These are phyloP conservation scores for Amphiduros pacificus DNA, from an alignment of 2,888 invertebrate species.

Conservation along the genomic window DNA sequence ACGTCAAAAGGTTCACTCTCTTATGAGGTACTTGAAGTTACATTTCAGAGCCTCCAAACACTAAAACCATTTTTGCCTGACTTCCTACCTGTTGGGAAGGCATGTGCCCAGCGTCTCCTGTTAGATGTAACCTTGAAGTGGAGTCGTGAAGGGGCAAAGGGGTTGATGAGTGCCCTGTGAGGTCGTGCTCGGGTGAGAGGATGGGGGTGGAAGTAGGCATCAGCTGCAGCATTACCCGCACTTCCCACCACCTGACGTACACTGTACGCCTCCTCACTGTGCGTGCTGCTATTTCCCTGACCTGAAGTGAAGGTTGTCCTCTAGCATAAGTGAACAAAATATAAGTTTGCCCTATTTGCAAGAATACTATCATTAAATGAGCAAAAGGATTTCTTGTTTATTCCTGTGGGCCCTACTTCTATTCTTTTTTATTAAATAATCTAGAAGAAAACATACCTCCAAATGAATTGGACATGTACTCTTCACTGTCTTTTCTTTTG, in stretches of 20 bases:
- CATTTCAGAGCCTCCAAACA: too few species aligned
- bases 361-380: too few species aligned
- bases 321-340: too few species aligned
- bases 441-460: slow-evolving; percentile 8
- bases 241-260: slow-evolving; percentile 39
- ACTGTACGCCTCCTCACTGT: slow-evolving; percentile 21
- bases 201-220: slow-evolving; percentile 32
- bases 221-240: slow-evolving; percentile 41
- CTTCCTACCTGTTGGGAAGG: slow-evolving; percentile 72
- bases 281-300: too few species aligned
- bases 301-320: too few species aligned
- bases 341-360: too few species aligned
- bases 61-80: too few species aligned
- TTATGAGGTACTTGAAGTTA: too few species aligned
- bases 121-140: slow-evolving; percentile 92
- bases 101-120: slow-evolving; percentile 95
- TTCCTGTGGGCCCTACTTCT: too few species aligned
- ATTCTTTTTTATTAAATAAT: too few species aligned
- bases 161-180: slow-evolving; percentile 73
- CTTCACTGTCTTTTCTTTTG: neutral
- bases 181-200: slow-evolving; percentile 58
- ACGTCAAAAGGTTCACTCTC: too few species aligned
- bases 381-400: too few species aligned
- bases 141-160: slow-evolving; percentile 96
- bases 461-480: slow-evolving; percentile 16